Conservation (phyloP, 1,140 invertebrate genomes). For the Drosophila tsacasi region DNA sequence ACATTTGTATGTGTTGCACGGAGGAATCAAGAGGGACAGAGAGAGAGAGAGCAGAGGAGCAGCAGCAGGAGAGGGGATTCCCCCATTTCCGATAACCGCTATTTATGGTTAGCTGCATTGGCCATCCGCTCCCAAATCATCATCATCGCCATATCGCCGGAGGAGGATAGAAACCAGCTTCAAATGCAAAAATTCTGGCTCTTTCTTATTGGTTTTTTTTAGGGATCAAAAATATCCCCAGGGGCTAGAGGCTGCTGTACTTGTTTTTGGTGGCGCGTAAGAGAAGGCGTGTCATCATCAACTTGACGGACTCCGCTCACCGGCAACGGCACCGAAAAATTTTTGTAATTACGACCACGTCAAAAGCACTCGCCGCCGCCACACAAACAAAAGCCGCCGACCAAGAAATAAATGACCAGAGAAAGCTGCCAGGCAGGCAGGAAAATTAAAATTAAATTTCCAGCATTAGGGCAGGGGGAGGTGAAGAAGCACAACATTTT, state of each 20-base stretch:
- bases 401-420: conserved; percentile 75
- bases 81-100: conserved; percentile 69
- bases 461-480: conserved; percentile 33
- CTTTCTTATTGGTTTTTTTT: conserved; percentile 5
- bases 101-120: conserved; percentile 72
- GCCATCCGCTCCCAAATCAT: conserved; percentile 16
- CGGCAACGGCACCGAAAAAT: conserved; percentile 45
- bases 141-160: conserved; percentile 5
- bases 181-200: conserved; percentile 55
- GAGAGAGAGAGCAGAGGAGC: background rate
- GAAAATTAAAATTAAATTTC: conserved; percentile 76
- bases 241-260: background rate
- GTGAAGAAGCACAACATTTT: conserved; percentile 2
- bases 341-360: conserved; percentile 79
- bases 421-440: conserved; percentile 30
- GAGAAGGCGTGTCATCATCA: conserved; percentile 36
- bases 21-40: conserved; percentile 29
- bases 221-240: conserved; percentile 3
- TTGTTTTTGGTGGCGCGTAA: background rate
- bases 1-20: conserved; percentile 78
- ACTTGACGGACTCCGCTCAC: conserved; percentile 55
- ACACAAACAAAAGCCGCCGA: conserved; percentile 62
- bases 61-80: background rate
- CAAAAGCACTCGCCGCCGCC: conserved; percentile 61
- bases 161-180: conserved; percentile 21